phyloP scores from a whole-genome alignment of 92 coral and sea anemone genomes.

The Hydrozoanthus gracilis region DNA sequence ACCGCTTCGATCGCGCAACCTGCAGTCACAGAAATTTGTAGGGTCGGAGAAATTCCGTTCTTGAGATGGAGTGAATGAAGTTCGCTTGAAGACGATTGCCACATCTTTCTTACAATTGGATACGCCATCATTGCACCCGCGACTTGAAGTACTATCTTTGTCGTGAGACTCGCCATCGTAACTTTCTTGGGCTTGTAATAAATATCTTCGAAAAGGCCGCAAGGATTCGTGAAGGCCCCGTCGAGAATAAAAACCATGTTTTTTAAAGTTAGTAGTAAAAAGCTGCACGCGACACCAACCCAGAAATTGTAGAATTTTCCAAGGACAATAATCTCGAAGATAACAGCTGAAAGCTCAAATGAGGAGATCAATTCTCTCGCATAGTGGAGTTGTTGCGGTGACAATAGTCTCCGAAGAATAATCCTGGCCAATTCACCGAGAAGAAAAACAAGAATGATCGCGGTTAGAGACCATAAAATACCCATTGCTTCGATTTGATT shows the following conservation, averaged over 20 bases:
- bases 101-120: constrained; percentile 77
- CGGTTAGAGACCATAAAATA: constrained; percentile 74
- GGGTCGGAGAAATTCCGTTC: constrained; percentile 77
- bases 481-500: constrained; percentile 54
- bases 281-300: constrained; percentile 71
- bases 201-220: constrained; percentile 78
- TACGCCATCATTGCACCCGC: constrained; percentile 84
- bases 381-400: constrained; percentile 50
- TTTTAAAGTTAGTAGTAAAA: constrained; percentile 70
- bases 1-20: constrained; percentile 82
- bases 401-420: constrained; percentile 47
- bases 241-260: constrained; percentile 75
- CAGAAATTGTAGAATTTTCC: constrained; percentile 80
- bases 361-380: constrained; percentile 84
- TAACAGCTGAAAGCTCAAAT: constrained; percentile 82
- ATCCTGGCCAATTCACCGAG: constrained; percentile 74
- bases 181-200: constrained; percentile 55
- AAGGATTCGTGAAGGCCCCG: constrained; percentile 83
- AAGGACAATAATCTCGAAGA: constrained; percentile 85
- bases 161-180: constrained; percentile 62
- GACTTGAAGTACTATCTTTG: constrained; percentile 69
- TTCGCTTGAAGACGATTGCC: constrained; percentile 81
- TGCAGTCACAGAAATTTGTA: constrained; percentile 70
- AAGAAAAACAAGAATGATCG: constrained; percentile 63
- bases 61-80: constrained; percentile 75